Percentiles rank a stretch among this genome's conserved stretches.
phyloP scores from a whole-genome alignment of 2,888 invertebrate species.

The Lissonota sp. region DNA sequence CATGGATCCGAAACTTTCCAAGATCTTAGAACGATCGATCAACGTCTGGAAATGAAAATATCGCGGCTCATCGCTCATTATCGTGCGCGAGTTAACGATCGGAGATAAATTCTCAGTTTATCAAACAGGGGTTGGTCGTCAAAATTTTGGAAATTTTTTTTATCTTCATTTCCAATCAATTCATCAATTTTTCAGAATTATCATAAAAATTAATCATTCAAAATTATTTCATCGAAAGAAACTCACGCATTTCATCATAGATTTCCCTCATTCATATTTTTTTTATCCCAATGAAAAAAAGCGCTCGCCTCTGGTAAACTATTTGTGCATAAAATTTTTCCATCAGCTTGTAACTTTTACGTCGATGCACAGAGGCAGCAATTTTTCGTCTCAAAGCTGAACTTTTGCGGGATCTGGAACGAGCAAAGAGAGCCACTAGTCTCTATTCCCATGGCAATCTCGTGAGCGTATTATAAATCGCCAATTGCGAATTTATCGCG shows the following conservation, averaged over 20 bases:
- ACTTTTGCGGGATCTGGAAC: conserved; percentile 5
- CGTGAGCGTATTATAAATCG: not conserved
- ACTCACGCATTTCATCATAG: no score
- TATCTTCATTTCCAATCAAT: no score
- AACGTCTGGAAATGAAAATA: not conserved
- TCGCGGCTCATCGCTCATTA: not conserved
- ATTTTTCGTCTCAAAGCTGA: not conserved
- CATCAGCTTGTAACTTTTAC: conserved; percentile 11
- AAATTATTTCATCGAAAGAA: no score
- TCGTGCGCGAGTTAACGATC: conserved; percentile 5
- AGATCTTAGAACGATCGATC: conserved; percentile 34
- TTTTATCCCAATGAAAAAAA: not conserved
- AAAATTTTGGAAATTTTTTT: no score
- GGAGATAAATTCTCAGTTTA: no score
- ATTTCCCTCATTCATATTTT: no score
- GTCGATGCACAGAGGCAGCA: not conserved
- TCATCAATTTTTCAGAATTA: no score
- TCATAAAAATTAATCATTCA: no score
- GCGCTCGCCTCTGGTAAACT: not conserved
- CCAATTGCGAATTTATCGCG: conserved; percentile 18
- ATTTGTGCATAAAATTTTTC: not conserved
- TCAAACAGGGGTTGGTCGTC: no score
- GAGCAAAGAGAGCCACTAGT: conserved; percentile 1
- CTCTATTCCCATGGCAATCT: conserved; percentile 25
- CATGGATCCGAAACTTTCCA: conserved; percentile 15